A percentile compares a stretch with the other conserved stretches of the same genome.
These are phyloP conservation scores for Cichlasoma orientale DNA, from an alignment of 2,797 vertebrate species.

Conservation along the genomic window DNA sequence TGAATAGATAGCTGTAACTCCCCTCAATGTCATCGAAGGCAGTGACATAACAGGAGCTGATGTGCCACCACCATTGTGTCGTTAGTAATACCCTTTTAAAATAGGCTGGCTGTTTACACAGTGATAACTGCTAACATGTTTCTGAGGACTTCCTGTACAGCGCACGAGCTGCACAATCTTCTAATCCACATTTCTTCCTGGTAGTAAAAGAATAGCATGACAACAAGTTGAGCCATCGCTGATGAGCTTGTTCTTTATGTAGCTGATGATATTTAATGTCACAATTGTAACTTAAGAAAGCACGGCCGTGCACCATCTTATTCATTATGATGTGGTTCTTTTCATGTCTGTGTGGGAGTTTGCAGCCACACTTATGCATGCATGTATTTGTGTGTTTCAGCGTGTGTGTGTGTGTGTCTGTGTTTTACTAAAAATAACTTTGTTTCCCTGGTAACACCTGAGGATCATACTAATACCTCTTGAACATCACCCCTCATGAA, in stretches of 20 bases:
- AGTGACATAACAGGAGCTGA: constrained; percentile 50
- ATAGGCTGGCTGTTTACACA: constrained; percentile 2
- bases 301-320: background rate
- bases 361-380: constrained; percentile 33
- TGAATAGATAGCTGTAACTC: constrained; percentile 39
- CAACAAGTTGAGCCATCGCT: background rate
- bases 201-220: background rate
- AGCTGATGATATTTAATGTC: background rate
- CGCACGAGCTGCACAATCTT: constrained; percentile 4
- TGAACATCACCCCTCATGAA: constrained; percentile 17
- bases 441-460: constrained; percentile 74
- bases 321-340: constrained; percentile 19
- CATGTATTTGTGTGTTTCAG: constrained; percentile 14
- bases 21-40: constrained; percentile 56
- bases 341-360: constrained; percentile 40
- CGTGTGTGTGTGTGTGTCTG: background rate
- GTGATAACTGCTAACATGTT: background rate
- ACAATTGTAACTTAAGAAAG: background rate
- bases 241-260: background rate
- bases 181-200: background rate
- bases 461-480: constrained; percentile 54
- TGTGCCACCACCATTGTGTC: constrained; percentile 3
- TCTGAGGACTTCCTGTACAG: background rate
- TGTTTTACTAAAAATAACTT: constrained; percentile 66
- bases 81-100: background rate